Evolutionary conservation across 2,888 invertebrate species (phyloP).

Genomic region (Hypomecis punctinalis): DNA sequence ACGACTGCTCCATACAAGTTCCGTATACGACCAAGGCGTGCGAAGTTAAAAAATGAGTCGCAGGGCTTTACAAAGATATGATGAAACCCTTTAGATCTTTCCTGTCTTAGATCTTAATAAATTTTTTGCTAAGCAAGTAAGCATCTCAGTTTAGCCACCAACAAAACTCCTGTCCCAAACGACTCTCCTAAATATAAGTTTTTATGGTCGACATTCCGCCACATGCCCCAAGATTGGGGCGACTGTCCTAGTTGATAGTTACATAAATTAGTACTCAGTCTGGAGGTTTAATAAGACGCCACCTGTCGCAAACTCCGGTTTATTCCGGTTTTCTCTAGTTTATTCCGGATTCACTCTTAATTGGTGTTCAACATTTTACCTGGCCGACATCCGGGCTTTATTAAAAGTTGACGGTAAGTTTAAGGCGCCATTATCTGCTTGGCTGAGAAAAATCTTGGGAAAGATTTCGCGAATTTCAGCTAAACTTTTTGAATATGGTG

Average conservation of each 20-base stretch:
- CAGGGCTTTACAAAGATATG: too few species aligned
- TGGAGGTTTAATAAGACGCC: constrained; percentile 74
- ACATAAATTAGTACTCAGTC: constrained; percentile 63
- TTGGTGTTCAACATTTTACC: constrained; percentile 59
- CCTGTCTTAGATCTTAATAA: too few species aligned
- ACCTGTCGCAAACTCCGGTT: constrained; percentile 63
- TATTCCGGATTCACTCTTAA: constrained; percentile 67
- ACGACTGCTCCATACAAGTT: too few species aligned
- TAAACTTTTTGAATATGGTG: too few species aligned
- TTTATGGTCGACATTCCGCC: constrained; percentile 22
- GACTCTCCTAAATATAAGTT: constrained; percentile 16
- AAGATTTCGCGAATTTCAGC: neutral
- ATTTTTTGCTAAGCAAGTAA: constrained; percentile 5
- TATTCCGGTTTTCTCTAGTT: constrained; percentile 18
- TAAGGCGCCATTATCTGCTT: neutral
- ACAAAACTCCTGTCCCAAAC: constrained; percentile 3
- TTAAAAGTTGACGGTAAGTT: constrained; percentile 38
- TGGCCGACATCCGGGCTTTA: constrained; percentile 42
- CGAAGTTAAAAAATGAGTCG: too few species aligned
- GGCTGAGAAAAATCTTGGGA: constrained; percentile 5
- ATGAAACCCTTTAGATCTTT: too few species aligned
- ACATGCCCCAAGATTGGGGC: constrained; percentile 21
- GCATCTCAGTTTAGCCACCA: constrained; percentile 8
- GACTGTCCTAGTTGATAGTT: constrained; percentile 46
- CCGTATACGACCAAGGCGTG: too few species aligned